Percentiles rank a stretch among this genome's conserved stretches.
Evolutionary conservation across 2,113 vertebrate genomes (phyloP).

Genomic region (Sphyrna mokarran): DNA sequence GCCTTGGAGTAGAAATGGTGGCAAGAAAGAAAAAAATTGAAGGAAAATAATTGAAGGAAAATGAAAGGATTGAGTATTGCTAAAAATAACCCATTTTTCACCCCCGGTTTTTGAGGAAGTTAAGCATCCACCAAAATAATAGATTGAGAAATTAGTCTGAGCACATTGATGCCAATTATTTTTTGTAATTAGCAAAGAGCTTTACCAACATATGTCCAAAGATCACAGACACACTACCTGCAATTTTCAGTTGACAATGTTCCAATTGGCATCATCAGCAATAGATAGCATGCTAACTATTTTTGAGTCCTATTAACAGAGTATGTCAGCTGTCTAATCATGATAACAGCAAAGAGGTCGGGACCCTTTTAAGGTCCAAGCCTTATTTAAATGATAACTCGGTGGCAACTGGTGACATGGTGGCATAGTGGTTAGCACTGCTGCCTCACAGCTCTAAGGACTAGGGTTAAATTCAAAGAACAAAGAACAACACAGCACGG

Average conservation of each 20-base stretch:
- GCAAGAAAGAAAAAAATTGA: background rate
- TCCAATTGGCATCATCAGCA: background rate
- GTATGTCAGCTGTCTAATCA: background rate
- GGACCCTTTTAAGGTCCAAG: background rate
- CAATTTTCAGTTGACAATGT: background rate
- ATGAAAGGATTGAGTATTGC: background rate
- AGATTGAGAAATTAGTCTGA: background rate
- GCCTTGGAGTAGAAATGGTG: too few species aligned
- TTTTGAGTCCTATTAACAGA: background rate
- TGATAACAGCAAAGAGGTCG: background rate
- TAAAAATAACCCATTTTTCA: background rate
- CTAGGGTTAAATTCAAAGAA: too few species aligned
- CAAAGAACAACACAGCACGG: too few species aligned
- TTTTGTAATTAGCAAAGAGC: background rate
- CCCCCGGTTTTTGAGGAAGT: background rate
- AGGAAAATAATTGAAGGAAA: background rate
- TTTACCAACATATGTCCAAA: background rate
- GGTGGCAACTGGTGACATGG: too few species aligned
- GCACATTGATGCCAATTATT: background rate
- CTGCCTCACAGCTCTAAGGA: too few species aligned
- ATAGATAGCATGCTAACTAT: background rate
- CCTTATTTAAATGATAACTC: background rate
- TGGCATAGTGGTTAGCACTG: too few species aligned
- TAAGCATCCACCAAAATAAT: background rate
- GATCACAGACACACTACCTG: background rate